Conservation (phyloP, 2,797 vertebrate species). For the Naso thynnoides region DNA sequence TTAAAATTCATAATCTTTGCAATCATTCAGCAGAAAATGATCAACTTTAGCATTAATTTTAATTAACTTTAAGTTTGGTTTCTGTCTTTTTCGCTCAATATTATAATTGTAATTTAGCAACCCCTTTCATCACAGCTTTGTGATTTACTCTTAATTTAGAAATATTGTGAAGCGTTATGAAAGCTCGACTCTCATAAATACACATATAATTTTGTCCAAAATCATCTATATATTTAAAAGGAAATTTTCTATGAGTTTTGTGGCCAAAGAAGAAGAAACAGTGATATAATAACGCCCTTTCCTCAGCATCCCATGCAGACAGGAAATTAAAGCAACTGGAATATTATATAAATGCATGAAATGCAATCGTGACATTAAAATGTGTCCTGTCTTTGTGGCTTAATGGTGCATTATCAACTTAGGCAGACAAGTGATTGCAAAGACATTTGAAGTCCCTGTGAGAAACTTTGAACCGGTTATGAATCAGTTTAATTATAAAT, state of each 20-base stretch:
- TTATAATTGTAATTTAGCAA: too few relatives aligned
- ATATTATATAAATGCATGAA: slow-evolving; percentile 37
- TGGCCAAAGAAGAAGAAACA: neutral
- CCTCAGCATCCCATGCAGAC: neutral
- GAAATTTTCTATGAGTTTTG: too few relatives aligned
- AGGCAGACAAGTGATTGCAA: neutral
- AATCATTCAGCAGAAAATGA: neutral
- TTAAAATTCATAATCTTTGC: neutral
- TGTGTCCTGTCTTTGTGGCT: neutral
- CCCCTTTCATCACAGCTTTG: too few relatives aligned
- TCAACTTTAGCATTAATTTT: neutral
- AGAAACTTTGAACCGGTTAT: too few relatives aligned
- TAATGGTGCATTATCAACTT: slow-evolving; percentile 11
- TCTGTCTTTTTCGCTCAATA: neutral
- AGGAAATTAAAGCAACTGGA: slow-evolving; percentile 19
- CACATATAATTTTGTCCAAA: neutral
- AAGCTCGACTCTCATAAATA: neutral
- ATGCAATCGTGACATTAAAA: slow-evolving; percentile 33
- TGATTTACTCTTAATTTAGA: neutral
- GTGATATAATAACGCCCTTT: neutral
- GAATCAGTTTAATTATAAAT: too few relatives aligned
- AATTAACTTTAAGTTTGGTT: too few relatives aligned
- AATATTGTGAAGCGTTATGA: too few relatives aligned
- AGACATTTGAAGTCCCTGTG: slow-evolving; percentile 28
- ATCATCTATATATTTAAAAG: too few relatives aligned